Evolutionary conservation across 2,888 invertebrate species (phyloP), one percentile per base, ranked within the genome.

Genomic region (Aleiodes leptofemur): DNA sequence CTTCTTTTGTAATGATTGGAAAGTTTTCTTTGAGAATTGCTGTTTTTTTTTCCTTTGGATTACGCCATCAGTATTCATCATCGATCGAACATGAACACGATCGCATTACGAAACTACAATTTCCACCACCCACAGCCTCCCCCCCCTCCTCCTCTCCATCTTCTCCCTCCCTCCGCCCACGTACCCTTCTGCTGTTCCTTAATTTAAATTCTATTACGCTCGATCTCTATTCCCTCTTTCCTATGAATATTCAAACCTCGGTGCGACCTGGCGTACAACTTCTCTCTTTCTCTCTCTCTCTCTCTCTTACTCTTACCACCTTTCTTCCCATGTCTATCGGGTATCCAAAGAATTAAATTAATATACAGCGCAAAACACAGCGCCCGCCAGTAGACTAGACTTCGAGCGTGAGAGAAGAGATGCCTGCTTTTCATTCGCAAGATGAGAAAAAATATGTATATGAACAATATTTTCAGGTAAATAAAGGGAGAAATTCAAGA

Each of bases 321-420:
- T 68, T 79, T 79, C 81, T 81, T 77, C 79, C 79, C 80, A 75
- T 85, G 84, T 88, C 87, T 87, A 89, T 89, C 88, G 86, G 86
- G 83, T 88, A 89, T 89, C 87, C 86, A 86, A 88, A 87, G 89
- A 89, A 88, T 89, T 87, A 87, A 88, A 89, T 89, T 89, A 89
- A 88, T 89, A 89, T 86, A 87, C 86, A 84, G 81, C 79, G 83
- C 84, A 85, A 87, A 86, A 86, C 84, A 87, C 84, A 87, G 85
- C 80, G 76, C 79, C 74, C 75, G 74, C 71, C 74, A 78, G 77
- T 76, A 43, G 56, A 66, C 66, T 68, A 74, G 59, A 74, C 70
- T 23, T 59, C 11, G 48, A 23, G 14, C 13, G 34, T 5, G 3
- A 61, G 34, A 38, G 38, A 8, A 34, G 61, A 16, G 23, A 23